Evolutionary conservation across 2,113 vertebrate species (phyloP), one percentile per base, ranked within the genome.

Genomic region (Ophthalmolycus amberensis): DNA sequence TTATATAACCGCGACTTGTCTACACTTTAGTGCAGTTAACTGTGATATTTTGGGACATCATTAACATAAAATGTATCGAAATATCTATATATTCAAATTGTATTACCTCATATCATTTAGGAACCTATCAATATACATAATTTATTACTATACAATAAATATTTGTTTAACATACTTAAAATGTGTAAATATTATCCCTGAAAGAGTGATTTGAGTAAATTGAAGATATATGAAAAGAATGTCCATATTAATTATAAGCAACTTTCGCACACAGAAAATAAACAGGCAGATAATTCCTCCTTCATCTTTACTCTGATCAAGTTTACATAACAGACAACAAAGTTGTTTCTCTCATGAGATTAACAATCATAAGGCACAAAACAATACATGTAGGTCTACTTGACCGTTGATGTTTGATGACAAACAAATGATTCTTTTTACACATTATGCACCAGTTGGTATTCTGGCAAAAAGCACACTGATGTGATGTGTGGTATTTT

Each of bases 341-440:
- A 34, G 10, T 38, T 5, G 1, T 50, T 3, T 74, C 66, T 69
- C 15, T 58, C 9, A n/a, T 18, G 56, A 71, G 1, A 60, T 42
- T 9, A 79, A 42, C 14, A 25, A 64, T 38, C 11, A 37, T 6
- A 65, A 88, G 71, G 67, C 71, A 82, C 67, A 73, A 73, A 70
- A 50, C 37, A 76, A 56, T 10, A 15, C 7, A 38, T 20, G 42
- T 11, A 34, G 25, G 46, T 40, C 4, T 29, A 18, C 62, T 15
- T 69, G 22, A 68, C 14, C 40, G 59, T 18, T 22, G 2, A 27
- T 75, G 70, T 29, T 29, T 70, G n/a, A 20, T 16, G 18, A 67
- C 18, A 56, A 15, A 71, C 14, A 50, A 58, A 56, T 25, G 0
- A 46, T 15, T 68, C 1, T 32, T 40, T 79, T 20, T n/a, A 59